These are phyloP conservation scores for Scaptomyza pallida DNA, from an alignment of 1,140 invertebrate genomes.

Conservation along the genomic window DNA sequence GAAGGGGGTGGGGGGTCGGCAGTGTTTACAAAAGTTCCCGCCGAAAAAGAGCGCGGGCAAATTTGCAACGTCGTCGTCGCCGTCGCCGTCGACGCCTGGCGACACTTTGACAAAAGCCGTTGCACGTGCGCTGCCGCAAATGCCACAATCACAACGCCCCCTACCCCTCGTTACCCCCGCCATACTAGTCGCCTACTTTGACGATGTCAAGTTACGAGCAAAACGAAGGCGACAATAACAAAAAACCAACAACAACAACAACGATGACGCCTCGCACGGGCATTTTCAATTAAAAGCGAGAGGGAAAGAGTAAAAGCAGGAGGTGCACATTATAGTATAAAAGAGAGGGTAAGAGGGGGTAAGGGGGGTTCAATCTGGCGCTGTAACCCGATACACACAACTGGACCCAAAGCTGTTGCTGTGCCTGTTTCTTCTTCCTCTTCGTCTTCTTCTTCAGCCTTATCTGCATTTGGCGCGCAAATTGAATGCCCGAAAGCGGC, in stretches of 20 bases:
- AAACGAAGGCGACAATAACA: no score
- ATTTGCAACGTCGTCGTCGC: conserved; percentile 60
- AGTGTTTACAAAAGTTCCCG: conserved; percentile 69
- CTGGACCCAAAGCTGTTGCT: conserved; percentile 11
- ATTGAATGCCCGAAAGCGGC: conserved; percentile 54
- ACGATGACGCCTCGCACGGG: conserved; percentile 47
- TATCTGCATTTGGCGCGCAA: conserved; percentile 69
- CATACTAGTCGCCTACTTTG: conserved; percentile 33
- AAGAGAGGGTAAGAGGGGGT: background rate
- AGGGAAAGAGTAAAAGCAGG: background rate
- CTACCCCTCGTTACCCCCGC: background rate
- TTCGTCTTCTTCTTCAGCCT: conserved; percentile 11
- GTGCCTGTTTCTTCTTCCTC: background rate
- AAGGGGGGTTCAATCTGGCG: conserved; percentile 36
- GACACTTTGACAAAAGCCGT: conserved; percentile 67
- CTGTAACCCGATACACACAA: conserved; percentile 58
- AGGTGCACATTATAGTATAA: background rate
- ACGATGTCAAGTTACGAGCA: conserved; percentile 68
- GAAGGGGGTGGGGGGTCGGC: no score
- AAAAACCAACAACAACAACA: background rate
- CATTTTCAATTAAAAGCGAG: conserved; percentile 57
- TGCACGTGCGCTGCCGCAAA: conserved; percentile 63
- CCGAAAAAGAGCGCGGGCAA: conserved; percentile 64
- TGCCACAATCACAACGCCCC: conserved; percentile 7
- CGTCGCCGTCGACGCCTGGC: conserved; percentile 34